These are phyloP conservation scores for Cancer borealis DNA, from an alignment of 2,888 invertebrate genomes.

Conservation along the genomic window DNA sequence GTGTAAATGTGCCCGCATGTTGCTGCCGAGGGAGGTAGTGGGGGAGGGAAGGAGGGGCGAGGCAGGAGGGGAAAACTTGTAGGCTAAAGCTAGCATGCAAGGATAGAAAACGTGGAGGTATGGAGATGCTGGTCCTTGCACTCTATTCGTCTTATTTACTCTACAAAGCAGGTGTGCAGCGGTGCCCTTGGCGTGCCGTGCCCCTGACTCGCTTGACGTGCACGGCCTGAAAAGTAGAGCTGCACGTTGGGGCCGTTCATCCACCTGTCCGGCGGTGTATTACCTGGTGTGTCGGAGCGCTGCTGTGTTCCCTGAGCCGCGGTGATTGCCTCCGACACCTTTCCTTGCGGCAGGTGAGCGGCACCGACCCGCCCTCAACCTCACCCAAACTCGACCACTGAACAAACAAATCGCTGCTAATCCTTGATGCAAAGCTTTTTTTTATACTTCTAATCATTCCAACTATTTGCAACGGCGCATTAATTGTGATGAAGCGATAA, in stretches of 20 bases:
- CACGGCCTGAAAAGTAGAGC: not conserved
- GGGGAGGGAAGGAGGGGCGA: not conserved
- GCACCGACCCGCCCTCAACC: slow-evolving; percentile 34
- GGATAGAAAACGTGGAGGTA: not conserved
- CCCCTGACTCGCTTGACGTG: not conserved
- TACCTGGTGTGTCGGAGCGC: slow-evolving; percentile 15
- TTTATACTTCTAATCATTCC: not conserved
- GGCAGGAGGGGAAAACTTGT: not conserved
- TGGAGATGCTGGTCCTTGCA: not conserved
- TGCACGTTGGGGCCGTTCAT: not conserved
- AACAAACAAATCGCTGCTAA: slow-evolving; percentile 38
- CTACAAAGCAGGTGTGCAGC: not conserved
- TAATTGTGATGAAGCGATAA: slow-evolving; percentile 38
- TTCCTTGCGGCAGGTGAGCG: slow-evolving; percentile 6
- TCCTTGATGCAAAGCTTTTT: not conserved
- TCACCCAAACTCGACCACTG: not conserved
- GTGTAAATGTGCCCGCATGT: slow-evolving; percentile 71
- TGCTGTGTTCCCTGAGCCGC: not conserved
- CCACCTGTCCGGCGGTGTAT: not conserved
- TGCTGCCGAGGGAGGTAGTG: slow-evolving; percentile 48
- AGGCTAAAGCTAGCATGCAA: not conserved
- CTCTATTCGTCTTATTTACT: not conserved
- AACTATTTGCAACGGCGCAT: slow-evolving; percentile 25
- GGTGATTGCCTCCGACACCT: slow-evolving; percentile 32
- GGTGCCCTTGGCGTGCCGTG: not conserved